A percentile compares a stretch with the other conserved stretches of the same genome.
phyloP scores from a whole-genome alignment of 2,113 vertebrate species.

The Austrofundulus limnaeus region DNA sequence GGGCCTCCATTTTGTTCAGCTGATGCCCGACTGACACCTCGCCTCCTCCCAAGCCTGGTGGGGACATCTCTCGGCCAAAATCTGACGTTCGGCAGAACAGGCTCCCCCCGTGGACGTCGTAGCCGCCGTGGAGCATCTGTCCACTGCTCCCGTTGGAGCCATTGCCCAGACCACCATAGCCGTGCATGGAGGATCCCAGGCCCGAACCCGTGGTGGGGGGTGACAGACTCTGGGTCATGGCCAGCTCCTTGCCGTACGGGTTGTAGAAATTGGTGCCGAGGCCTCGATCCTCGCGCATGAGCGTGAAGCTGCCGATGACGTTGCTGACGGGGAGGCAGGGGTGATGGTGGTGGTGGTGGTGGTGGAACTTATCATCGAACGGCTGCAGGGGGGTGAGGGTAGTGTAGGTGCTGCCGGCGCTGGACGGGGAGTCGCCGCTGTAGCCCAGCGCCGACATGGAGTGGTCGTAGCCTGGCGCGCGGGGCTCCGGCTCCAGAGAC shows the following conservation, averaged over 20 bases:
- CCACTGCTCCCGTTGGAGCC: conserved; percentile 66
- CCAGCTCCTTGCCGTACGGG: conserved; percentile 83
- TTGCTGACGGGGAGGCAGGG: conserved; percentile 84
- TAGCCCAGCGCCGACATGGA: conserved; percentile 82
- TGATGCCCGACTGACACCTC: conserved; percentile 74
- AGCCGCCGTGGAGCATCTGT: conserved; percentile 78
- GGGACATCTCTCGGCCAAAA: conserved; percentile 82
- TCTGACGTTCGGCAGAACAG: conserved; percentile 82
- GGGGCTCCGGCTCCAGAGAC: conserved; percentile 80
- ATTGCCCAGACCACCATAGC: conserved; percentile 74
- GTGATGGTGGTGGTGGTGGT: conserved; percentile 80
- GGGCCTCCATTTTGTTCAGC: conserved; percentile 79
- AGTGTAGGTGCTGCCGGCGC: conserved; percentile 81
- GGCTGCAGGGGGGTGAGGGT: conserved; percentile 84
- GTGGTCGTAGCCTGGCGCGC: conserved; percentile 75
- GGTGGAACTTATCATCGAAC: conserved; percentile 84
- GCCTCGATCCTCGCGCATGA: conserved; percentile 83
- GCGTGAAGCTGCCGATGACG: conserved; percentile 85
- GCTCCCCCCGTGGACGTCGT: conserved; percentile 80
- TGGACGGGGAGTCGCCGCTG: conserved; percentile 80
- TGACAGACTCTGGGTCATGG: conserved; percentile 79
- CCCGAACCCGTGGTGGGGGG: conserved; percentile 75
- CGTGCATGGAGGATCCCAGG: conserved; percentile 76
- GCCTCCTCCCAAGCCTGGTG: conserved; percentile 68
- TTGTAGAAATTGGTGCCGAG: conserved; percentile 83